Percentiles rank a stretch among this genome's conserved stretches.
phyloP scores from a whole-genome alignment of 1,140 invertebrate species.

The Diachasma alloeum region DNA sequence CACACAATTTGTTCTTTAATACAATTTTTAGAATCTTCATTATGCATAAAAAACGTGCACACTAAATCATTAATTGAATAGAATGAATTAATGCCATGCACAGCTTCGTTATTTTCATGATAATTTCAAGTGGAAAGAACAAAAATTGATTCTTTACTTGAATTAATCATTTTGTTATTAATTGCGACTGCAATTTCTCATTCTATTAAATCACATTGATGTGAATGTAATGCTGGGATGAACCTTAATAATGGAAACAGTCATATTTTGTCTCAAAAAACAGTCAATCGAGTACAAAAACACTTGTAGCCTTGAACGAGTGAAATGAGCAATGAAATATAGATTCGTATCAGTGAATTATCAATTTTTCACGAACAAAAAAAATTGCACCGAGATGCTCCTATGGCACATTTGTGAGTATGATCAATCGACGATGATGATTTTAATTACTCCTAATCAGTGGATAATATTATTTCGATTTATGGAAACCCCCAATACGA shows the following conservation, averaged over 20 bases:
- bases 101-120: neutral
- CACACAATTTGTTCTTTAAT: neutral
- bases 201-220: neutral
- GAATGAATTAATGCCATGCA: neutral
- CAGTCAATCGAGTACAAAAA: neutral
- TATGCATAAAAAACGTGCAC: neutral
- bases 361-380: neutral
- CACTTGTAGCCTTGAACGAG: neutral
- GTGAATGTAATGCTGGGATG: neutral
- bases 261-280: neutral
- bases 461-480: neutral
- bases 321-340: constrained; percentile 10
- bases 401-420: constrained; percentile 32
- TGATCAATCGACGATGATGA: neutral
- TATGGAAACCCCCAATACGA: neutral
- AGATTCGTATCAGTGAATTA: neutral
- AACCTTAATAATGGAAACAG: neutral
- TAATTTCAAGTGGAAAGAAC: too few relatives aligned
- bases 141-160: too few relatives aligned
- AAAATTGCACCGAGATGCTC: constrained; percentile 23
- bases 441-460: neutral
- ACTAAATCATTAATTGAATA: neutral
- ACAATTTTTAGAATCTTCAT: neutral
- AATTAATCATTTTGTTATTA: neutral
- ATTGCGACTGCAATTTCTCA: neutral